phyloP scores from a whole-genome alignment of 2,797 vertebrate species.

The Pseudochirops cupreus region DNA sequence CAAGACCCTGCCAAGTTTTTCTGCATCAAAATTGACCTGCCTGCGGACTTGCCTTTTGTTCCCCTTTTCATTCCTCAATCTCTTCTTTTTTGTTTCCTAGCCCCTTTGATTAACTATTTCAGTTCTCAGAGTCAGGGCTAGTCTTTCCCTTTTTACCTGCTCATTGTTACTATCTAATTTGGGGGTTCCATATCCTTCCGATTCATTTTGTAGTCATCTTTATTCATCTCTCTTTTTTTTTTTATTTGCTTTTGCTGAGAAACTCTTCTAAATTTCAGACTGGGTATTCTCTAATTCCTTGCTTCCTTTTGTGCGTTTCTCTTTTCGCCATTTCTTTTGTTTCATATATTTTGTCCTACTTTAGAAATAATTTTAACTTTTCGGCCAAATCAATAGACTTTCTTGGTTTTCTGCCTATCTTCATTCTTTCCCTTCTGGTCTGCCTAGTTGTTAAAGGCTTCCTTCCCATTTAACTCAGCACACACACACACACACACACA shows the following conservation, averaged over 20 bases:
- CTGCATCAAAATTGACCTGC: background rate
- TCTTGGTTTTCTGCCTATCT: background rate
- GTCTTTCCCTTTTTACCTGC: background rate
- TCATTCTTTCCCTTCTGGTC: background rate
- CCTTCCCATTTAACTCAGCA: background rate
- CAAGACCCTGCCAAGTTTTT: slow-evolving; percentile 29
- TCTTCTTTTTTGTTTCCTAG: background rate
- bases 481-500: too few relatives aligned
- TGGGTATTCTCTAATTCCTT: background rate
- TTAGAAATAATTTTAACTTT: background rate
- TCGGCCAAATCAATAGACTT: background rate
- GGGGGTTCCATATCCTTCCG: background rate
- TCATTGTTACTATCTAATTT: slow-evolving; percentile 7
- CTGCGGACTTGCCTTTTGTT: slow-evolving; percentile 40
- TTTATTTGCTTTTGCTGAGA: slow-evolving; percentile 28
- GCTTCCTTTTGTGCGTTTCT: background rate
- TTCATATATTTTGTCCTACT: background rate
- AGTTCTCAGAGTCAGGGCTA: slow-evolving; percentile 16
- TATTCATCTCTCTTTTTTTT: background rate
- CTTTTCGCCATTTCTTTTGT: background rate
- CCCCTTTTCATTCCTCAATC: background rate
- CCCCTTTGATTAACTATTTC: slow-evolving; percentile 55
- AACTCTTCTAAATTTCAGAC: slow-evolving; percentile 1
- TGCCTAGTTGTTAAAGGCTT: background rate
- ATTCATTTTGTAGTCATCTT: background rate